Conservation (phyloP, 2,888 invertebrate species). For the Pyrocoelia pectoralis region DNA sequence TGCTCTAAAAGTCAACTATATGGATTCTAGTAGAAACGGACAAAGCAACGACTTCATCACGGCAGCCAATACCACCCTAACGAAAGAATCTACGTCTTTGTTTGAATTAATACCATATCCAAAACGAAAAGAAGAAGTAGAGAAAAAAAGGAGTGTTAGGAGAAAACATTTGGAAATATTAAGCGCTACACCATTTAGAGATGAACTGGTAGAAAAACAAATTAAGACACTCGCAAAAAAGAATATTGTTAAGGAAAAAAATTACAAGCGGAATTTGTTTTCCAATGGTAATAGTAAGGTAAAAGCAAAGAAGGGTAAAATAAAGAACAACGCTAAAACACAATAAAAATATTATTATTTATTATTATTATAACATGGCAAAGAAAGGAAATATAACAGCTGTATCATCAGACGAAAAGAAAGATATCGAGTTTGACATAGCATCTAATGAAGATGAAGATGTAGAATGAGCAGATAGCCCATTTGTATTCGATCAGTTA, state of each 20-base stretch:
- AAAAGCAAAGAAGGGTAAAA: too few relatives aligned
- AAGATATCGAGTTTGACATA: too few relatives aligned
- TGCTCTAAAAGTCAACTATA: not conserved
- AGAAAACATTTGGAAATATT: conserved; percentile 7
- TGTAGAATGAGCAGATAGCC: too few relatives aligned
- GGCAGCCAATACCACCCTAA: not conserved
- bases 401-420: too few relatives aligned
- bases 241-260: too few relatives aligned
- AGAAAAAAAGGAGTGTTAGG: not conserved
- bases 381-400: too few relatives aligned
- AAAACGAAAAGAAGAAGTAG: not conserved
- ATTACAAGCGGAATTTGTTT: too few relatives aligned
- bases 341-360: too few relatives aligned
- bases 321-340: too few relatives aligned
- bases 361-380: too few relatives aligned
- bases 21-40: not conserved
- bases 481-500: not conserved
- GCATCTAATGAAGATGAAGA: not conserved
- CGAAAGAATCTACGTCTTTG: not conserved
- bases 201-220: conserved; percentile 4
- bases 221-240: too few relatives aligned
- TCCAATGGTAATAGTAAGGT: too few relatives aligned
- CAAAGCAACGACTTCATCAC: not conserved
- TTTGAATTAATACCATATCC: not conserved
- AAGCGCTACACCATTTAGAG: not conserved